Evolutionary conservation across 2,113 vertebrate species (phyloP).

Genomic region (Pollimyrus isidori): DNA sequence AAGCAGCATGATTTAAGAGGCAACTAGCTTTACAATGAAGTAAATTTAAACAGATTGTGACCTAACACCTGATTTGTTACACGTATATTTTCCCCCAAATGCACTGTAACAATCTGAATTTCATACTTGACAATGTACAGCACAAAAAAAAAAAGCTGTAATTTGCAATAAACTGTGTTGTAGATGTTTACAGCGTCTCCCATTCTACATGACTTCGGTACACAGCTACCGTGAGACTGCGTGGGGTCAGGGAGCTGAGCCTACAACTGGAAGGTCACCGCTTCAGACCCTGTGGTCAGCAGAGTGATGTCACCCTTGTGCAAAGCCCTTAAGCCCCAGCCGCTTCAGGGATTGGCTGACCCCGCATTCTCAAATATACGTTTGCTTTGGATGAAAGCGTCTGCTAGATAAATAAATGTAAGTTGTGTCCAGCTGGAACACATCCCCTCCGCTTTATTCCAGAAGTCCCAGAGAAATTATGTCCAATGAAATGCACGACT

Average conservation of each 20-base stretch:
- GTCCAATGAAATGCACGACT: not conserved
- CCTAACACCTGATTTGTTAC: slow-evolving; percentile 27
- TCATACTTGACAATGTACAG: slow-evolving; percentile 49
- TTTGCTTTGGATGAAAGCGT: not conserved
- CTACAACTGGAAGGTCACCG: not conserved
- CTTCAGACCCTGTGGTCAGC: not conserved
- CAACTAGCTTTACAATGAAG: not conserved
- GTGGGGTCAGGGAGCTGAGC: not conserved
- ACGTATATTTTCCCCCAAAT: slow-evolving; percentile 36
- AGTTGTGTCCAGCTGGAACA: not conserved
- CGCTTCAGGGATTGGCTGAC: not conserved
- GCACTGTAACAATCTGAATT: slow-evolving; percentile 43
- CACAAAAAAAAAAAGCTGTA: slow-evolving; percentile 37
- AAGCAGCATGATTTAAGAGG: slow-evolving; percentile 23
- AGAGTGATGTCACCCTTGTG: not conserved
- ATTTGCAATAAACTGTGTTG: slow-evolving; percentile 42
- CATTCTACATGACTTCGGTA: not conserved
- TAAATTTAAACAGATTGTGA: not conserved
- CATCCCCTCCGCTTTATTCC: not conserved
- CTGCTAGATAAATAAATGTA: not conserved
- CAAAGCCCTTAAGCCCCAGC: not conserved
- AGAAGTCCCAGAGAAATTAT: not conserved
- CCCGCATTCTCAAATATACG: not conserved
- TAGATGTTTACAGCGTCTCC: not conserved
- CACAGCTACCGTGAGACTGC: not conserved